Evolutionary conservation across 1,140 invertebrate genomes (phyloP), one percentile per base, ranked within the genome.

Genomic region (Bombus confusus): DNA sequence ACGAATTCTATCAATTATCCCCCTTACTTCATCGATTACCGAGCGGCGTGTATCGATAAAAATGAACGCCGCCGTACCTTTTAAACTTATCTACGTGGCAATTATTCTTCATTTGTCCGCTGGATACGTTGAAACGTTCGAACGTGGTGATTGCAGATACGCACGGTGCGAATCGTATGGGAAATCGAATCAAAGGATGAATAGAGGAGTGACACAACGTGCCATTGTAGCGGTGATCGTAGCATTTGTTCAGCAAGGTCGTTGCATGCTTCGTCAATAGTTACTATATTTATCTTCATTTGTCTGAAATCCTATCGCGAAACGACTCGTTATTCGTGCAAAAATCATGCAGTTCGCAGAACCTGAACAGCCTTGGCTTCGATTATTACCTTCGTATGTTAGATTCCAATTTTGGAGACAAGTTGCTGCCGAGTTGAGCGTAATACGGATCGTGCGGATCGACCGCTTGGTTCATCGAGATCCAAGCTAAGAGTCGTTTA

Each of bases 171-270:
- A 31, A 81, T 41, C 28, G 57, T 28, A 83, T 59, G 37, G 57
- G 62, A 83, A 76, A 76, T 62, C 22, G 76, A 87, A 80, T 64
- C 81, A 79, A 74, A 78, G 75, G 82, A 79, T 87, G 77, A 87
- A 87, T 78, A 78, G 47, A 25, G 37, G 52, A n/a, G 71, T 41
- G 57, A 62, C 28, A 57, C 43, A 57, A 83, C 28, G 37, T 52
- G 43, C 39, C 57, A 76, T 76, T 75, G 59, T 82, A 57, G 15
- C 71, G 52, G 34, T 39, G 43, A 79, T 47, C 57, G 62, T 47
- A 52, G 47, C 47, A 52, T 52, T 52, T 52, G 47, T 66, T 59
- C 47, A 34, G 43, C 87, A 84, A 87, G 86, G 64, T 47, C 81
- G 87, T 68, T 31, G 64, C 47, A 80, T 43, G 57, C 10, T 62